phyloP scores from a whole-genome alignment of 2,797 vertebrate species.

The Cryptoprocta ferox region DNA sequence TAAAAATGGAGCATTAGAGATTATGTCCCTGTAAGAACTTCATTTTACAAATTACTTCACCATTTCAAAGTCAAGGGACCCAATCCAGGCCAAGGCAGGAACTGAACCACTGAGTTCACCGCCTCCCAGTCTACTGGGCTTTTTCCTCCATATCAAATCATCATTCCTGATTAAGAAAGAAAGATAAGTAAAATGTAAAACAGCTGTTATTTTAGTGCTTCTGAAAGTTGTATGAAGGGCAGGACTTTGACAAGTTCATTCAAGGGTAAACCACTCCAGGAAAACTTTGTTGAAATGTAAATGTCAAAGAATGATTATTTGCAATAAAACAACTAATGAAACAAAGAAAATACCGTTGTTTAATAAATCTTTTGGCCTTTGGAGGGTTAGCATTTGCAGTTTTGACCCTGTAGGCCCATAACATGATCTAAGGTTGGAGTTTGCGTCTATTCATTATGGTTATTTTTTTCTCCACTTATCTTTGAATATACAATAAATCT shows the following conservation, averaged over 20 bases:
- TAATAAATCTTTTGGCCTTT: slow-evolving; percentile 23
- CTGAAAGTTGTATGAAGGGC: not conserved
- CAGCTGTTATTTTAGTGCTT: slow-evolving; percentile 6
- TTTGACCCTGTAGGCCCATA: not conserved
- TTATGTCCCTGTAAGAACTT: slow-evolving; percentile 26
- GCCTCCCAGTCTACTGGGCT: not conserved
- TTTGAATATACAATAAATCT: not conserved
- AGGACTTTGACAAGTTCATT: slow-evolving; percentile 23
- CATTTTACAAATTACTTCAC: slow-evolving; percentile 37
- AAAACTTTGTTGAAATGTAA: slow-evolving; percentile 40
- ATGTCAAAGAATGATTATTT: not conserved
- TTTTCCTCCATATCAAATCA: not conserved
- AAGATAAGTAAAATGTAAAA: not conserved
- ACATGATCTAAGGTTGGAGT: not conserved
- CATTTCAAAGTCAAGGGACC: slow-evolving; percentile 28
- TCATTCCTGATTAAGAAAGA: not conserved
- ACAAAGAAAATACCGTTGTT: not conserved
- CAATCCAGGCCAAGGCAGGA: not conserved
- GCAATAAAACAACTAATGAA: not conserved
- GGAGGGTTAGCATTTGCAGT: not conserved
- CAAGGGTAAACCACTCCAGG: slow-evolving; percentile 41
- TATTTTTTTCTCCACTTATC: not conserved
- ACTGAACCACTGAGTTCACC: not conserved
- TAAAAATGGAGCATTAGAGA: not conserved
- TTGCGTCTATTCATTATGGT: not conserved